Evolutionary conservation across 2,888 invertebrate genomes (phyloP).

Genomic region (Philonicus albiceps): DNA sequence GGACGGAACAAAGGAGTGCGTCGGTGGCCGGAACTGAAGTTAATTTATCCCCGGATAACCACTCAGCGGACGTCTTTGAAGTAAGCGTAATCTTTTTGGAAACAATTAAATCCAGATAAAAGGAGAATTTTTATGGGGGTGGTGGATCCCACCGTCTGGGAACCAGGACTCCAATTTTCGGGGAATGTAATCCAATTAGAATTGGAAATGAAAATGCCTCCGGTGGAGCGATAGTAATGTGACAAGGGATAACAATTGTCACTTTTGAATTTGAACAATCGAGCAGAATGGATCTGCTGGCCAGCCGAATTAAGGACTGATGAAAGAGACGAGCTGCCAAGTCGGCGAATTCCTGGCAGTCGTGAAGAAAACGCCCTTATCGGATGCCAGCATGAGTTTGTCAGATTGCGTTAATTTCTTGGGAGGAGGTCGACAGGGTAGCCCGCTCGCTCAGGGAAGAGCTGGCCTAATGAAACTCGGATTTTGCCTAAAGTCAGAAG

Average conservation of each 20-base stretch:
- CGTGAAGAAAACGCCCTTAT: neutral
- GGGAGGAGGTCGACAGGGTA: neutral
- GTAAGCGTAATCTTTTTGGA: neutral
- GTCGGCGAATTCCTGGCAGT: neutral
- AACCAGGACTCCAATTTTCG: neutral
- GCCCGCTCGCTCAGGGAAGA: neutral
- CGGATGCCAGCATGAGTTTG: slow-evolving; percentile 12
- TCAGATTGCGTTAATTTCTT: neutral
- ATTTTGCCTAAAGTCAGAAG: neutral
- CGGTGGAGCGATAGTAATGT: slow-evolving; percentile 25
- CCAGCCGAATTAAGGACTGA: neutral
- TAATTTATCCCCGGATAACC: neutral
- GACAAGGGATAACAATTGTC: slow-evolving; percentile 39
- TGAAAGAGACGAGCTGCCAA: neutral
- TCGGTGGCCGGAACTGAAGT: neutral
- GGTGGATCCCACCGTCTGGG: neutral
- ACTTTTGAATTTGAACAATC: slow-evolving; percentile 12
- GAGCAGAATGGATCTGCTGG: neutral
- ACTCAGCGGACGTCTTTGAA: neutral
- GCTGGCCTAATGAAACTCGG: neutral
- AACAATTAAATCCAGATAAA: slow-evolving; percentile 10
- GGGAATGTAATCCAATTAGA: slow-evolving; percentile 38
- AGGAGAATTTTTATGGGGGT: neutral
- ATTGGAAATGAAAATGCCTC: slow-evolving; percentile 36
- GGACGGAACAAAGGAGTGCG: neutral